Evolutionary conservation across 2,797 vertebrate genomes (phyloP).

Genomic region (Sebastes trivittatus): DNA sequence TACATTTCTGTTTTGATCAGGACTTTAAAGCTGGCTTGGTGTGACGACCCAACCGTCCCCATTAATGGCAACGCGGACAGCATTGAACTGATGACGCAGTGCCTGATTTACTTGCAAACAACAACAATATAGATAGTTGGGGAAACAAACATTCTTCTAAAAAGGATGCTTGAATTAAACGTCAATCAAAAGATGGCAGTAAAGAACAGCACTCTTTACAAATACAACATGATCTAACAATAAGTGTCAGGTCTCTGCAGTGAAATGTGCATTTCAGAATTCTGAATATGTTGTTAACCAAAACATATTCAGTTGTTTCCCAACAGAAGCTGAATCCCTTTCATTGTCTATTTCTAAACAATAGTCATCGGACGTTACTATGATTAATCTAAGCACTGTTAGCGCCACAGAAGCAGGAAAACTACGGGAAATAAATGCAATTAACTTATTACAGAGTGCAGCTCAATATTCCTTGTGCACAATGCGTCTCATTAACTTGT

Average conservation of each 20-base stretch:
- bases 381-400: background rate
- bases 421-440: conserved; percentile 12
- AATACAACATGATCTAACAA: background rate
- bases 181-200: background rate
- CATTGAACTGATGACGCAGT: background rate
- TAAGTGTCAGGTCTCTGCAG: background rate
- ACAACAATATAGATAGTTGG: background rate
- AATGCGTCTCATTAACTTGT: conserved; percentile 40
- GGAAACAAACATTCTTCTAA: background rate
- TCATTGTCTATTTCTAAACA: background rate
- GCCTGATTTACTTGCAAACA: background rate
- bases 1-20: conserved; percentile 13
- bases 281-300: background rate
- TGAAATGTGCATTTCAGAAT: background rate
- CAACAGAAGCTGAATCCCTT: background rate
- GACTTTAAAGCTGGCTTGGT: background rate
- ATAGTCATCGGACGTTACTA: background rate
- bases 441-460: conserved; percentile 7
- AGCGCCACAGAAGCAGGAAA: background rate
- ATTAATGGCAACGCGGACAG: background rate
- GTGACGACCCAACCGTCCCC: background rate
- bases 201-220: background rate
- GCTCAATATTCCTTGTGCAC: background rate
- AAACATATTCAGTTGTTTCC: background rate
- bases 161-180: background rate